Evolutionary conservation across 2,113 vertebrate genomes (phyloP).

Genomic region (Saguinus midas): DNA sequence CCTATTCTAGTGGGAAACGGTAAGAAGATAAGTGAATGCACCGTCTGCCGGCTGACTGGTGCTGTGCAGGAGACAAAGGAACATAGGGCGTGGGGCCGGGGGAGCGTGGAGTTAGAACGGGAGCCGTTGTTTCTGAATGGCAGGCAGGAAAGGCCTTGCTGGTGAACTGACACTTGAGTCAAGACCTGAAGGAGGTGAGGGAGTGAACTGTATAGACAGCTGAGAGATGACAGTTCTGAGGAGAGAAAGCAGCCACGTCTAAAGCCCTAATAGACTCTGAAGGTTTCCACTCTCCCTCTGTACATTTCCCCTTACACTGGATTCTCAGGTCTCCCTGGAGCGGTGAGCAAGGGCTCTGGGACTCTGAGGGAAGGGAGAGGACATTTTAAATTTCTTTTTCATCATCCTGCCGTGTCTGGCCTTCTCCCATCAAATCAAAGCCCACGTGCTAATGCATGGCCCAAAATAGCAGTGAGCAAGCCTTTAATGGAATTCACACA

Average conservation of each 20-base stretch:
- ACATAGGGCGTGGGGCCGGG: background rate
- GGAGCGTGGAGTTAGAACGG: too few relatives aligned
- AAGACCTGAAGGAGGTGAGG: background rate
- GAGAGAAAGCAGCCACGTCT: background rate
- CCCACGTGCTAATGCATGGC: constrained; percentile 39
- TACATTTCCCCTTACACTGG: background rate
- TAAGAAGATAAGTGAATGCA: too few relatives aligned
- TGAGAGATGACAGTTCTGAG: background rate
- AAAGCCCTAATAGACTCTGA: background rate
- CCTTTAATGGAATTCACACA: constrained; percentile 64
- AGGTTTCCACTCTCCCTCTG: background rate
- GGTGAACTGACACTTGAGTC: background rate
- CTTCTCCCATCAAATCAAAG: constrained; percentile 57
- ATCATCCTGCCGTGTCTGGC: constrained; percentile 58
- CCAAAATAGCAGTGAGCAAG: constrained; percentile 61
- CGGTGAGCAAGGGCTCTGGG: background rate
- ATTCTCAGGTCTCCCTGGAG: background rate
- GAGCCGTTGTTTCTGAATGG: background rate
- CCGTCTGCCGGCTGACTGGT: background rate
- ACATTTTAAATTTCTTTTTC: constrained; percentile 51
- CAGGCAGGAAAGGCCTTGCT: background rate
- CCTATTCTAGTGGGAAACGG: background rate
- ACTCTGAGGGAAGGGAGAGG: background rate
- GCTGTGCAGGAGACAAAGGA: background rate
- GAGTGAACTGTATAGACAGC: background rate